Percentiles rank a stretch among this genome's conserved stretches.
phyloP scores from a whole-genome alignment of 2,113 vertebrate genomes.

The Bufo bufo region DNA sequence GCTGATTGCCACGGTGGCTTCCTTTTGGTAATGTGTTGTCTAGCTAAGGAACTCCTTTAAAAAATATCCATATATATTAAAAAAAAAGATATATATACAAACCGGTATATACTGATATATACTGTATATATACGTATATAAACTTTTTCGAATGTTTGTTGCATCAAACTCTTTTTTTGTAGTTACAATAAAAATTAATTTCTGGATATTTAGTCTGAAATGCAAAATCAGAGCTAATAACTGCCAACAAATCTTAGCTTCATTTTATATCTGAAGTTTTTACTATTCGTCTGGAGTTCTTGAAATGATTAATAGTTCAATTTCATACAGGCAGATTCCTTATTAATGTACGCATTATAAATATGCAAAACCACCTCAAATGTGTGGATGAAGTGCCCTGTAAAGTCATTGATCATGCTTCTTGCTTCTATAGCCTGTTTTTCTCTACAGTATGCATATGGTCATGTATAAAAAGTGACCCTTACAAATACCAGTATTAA shows the following conservation, averaged over 20 bases:
- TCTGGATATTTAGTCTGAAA: background rate
- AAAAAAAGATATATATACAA: no score
- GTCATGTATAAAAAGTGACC: background rate
- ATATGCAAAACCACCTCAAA: conserved; percentile 2
- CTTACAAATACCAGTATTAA: background rate
- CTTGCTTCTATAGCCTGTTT: background rate
- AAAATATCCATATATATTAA: no score
- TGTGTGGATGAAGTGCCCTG: conserved; percentile 5
- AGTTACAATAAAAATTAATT: background rate
- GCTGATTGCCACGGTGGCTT: no score
- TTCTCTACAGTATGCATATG: background rate
- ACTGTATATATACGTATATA: no score
- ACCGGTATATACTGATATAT: no score
- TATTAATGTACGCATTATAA: conserved; percentile 31
- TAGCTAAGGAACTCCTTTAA: no score
- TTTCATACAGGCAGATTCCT: conserved; percentile 32
- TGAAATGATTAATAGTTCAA: conserved; percentile 20
- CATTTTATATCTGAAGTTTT: conserved; percentile 13
- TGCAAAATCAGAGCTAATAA: conserved; percentile 21
- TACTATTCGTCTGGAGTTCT: background rate
- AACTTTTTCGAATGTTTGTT: background rate
- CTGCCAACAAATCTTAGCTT: conserved; percentile 16
- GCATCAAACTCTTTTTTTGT: background rate
- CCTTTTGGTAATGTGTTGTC: no score
- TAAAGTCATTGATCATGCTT: conserved; percentile 1